Evolutionary conservation across 2,797 vertebrate species (phyloP), one percentile per base, ranked within the genome.

Genomic region (Dermochelys coriacea): DNA sequence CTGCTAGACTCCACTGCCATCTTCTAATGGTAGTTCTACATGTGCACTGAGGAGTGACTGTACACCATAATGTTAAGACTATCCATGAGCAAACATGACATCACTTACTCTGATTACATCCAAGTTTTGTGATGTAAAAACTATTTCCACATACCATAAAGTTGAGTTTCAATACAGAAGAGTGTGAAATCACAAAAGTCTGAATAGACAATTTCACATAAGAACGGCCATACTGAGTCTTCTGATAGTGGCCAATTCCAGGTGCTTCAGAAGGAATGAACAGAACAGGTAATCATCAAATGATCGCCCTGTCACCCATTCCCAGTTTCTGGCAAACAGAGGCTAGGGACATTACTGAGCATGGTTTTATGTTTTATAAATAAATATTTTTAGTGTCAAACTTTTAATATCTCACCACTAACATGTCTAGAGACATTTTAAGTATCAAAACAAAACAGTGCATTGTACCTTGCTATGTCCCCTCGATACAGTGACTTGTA

Each of bases 401-500:
- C 55, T 57, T 52, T 5, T 5, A 23, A 85, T n/a, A 91, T 2
- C 52, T 84, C 79, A 85, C 61, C 41, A 82, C 81, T 75, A 85
- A 23, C 10, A 41, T 79, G 45, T 9, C 50, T 47, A 47, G 85
- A 86, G 34, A 29, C 15, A 93, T 75, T 71, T 37, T 86, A 85
- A 47, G 25, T 1, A 23, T 15, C 59, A 54, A 4, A 0, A 55
- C 54, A 85, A 91, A 82, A 16, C n/a, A 18, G 2, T 1, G 3
- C 7, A 41, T 2, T 10, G 16, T 99, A 99, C 99, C 99, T 99
- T 57, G 99, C 98, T 82, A 99, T 98, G 41, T 99, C 98, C 91
- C 98, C 99, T 83, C 99, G 99, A 97, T 99, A 99, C 34, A 99
- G 97, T 21, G 99, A 99, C 94, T 99, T 99, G 93, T 99, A 99